phyloP scores from a whole-genome alignment of 2,888 invertebrate species.

The Megamerina dolium region DNA sequence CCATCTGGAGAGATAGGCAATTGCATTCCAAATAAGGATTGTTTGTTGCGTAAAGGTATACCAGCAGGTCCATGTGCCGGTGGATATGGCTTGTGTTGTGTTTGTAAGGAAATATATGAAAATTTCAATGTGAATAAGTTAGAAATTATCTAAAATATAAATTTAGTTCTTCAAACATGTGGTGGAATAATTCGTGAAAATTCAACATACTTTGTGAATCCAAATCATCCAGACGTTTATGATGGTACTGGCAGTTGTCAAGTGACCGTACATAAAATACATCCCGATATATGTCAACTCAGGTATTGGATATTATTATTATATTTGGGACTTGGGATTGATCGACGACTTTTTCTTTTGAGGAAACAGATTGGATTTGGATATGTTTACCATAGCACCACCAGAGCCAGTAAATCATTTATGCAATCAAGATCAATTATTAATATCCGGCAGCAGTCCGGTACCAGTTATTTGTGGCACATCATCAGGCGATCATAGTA shows the following conservation, averaged over 20 bases:
- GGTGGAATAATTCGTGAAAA: slow-evolving; percentile 73
- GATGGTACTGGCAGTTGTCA: slow-evolving; percentile 81
- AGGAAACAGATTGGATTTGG: slow-evolving; percentile 64
- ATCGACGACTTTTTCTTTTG: background rate
- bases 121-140: background rate
- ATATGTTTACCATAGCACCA: slow-evolving; percentile 67
- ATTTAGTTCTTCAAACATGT: slow-evolving; percentile 72
- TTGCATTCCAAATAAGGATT: slow-evolving; percentile 68
- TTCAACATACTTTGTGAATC: slow-evolving; percentile 80
- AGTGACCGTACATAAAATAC: slow-evolving; percentile 69
- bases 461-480: slow-evolving; percentile 75
- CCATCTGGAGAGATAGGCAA: slow-evolving; percentile 76
- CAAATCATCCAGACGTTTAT: slow-evolving; percentile 67
- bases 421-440: slow-evolving; percentile 79
- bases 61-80: slow-evolving; percentile 73
- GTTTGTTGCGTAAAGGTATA: slow-evolving; percentile 64
- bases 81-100: slow-evolving; percentile 47
- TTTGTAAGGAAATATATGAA: slow-evolving; percentile 36
- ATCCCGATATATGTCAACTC: slow-evolving; percentile 76
- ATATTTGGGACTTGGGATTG: too few species aligned
- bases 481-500: slow-evolving; percentile 78
- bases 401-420: slow-evolving; percentile 72
- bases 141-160: background rate
- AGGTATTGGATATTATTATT: slow-evolving; percentile 53
- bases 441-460: slow-evolving; percentile 75